Evolutionary conservation across 2,797 vertebrate genomes (phyloP).

Genomic region (Phyllotis vaccarum): DNA sequence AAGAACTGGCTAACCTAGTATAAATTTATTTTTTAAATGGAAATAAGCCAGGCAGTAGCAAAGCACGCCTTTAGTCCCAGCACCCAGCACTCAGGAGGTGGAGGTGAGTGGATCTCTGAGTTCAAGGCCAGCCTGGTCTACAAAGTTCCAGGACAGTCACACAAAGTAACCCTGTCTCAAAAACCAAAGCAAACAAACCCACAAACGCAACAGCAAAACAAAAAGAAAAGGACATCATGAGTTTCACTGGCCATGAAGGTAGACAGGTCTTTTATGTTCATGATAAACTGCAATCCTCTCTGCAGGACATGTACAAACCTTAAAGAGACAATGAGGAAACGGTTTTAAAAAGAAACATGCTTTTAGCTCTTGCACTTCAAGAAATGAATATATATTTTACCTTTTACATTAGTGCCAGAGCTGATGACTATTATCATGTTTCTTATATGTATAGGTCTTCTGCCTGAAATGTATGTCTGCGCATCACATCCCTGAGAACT

Average conservation of each 20-base stretch:
- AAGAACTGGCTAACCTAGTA: not conserved
- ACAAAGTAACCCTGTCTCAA: not conserved
- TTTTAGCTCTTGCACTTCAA: conserved; percentile 45
- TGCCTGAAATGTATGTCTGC: not conserved
- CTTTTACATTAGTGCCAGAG: conserved; percentile 47
- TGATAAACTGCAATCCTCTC: conserved; percentile 41
- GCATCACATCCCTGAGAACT: not conserved
- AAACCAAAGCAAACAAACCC: not conserved
- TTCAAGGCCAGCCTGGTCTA: not conserved
- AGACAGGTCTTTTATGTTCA: conserved; percentile 18
- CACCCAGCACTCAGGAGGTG: not conserved
- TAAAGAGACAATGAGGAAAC: conserved; percentile 30
- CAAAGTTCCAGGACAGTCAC: not conserved
- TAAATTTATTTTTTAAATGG: not conserved
- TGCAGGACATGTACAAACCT: not conserved
- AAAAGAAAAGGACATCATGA: not conserved
- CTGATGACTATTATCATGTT: not conserved
- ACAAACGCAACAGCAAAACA: not conserved
- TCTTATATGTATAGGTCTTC: not conserved
- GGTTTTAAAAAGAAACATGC: conserved; percentile 47
- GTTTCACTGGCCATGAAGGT: conserved; percentile 17
- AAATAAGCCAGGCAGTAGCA: not conserved
- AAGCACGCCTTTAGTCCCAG: not conserved
- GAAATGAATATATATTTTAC: conserved; percentile 36
- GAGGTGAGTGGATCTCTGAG: not conserved